Percentiles rank a stretch among this genome's conserved stretches.
Evolutionary conservation across 2,888 invertebrate species (phyloP).

Genomic region (Liopterus haemorrhoidalis): DNA sequence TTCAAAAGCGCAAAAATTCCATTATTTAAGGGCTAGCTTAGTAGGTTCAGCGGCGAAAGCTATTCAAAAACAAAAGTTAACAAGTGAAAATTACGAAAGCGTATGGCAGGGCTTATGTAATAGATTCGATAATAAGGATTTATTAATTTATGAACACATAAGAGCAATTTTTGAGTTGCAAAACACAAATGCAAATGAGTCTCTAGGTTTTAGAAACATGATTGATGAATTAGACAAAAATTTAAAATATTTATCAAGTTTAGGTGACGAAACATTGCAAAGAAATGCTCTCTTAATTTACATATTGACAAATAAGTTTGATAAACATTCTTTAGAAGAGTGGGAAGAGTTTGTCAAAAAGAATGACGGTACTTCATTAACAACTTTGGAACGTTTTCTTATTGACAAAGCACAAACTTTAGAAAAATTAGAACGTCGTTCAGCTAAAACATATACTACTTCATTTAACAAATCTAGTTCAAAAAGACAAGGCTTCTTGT

Average conservation of each 20-base stretch:
- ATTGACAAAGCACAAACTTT: too few species aligned
- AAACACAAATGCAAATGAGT: too few species aligned
- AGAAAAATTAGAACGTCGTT: too few species aligned
- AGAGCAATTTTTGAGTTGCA: neutral
- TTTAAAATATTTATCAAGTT: too few species aligned
- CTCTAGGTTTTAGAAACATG: neutral
- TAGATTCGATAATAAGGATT: neutral
- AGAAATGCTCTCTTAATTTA: neutral
- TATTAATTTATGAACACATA: slow-evolving; percentile 1
- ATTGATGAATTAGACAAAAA: too few species aligned
- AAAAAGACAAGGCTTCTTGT: neutral
- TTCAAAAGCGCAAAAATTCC: neutral
- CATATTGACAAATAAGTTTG: too few species aligned
- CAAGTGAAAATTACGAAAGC: neutral
- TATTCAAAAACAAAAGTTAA: neutral
- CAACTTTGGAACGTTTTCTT: too few species aligned
- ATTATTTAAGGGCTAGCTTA: too few species aligned
- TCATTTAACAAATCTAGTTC: too few species aligned
- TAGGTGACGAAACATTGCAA: too few species aligned
- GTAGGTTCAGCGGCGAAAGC: neutral
- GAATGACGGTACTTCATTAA: neutral
- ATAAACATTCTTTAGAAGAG: too few species aligned
- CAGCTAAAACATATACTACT: neutral
- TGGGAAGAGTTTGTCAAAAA: neutral
- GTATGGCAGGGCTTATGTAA: neutral